A percentile compares a stretch with the other conserved stretches of the same genome.
phyloP scores from a whole-genome alignment of 2,113 vertebrate genomes.

The Corythaixoides concolor region DNA sequence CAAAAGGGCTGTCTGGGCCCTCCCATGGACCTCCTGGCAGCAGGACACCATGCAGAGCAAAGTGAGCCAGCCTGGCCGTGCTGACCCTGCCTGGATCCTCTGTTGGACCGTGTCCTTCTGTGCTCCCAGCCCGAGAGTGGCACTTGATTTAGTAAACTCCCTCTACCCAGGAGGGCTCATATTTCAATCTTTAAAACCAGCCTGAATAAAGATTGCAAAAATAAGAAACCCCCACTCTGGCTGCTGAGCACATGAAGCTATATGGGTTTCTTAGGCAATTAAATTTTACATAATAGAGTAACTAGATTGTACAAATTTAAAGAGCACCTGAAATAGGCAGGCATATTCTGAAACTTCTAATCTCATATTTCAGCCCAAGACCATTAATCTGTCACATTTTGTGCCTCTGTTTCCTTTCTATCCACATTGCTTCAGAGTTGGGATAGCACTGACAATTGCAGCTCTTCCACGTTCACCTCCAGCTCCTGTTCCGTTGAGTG shows the following conservation, averaged over 20 bases:
- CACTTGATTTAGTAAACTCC: background rate
- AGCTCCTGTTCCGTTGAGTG: no score
- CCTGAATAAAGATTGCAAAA: background rate
- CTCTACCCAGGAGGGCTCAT: background rate
- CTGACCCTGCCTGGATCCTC: background rate
- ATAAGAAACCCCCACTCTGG: background rate
- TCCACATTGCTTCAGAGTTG: background rate
- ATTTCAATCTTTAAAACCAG: background rate
- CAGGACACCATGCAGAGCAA: background rate
- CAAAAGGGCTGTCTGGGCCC: background rate
- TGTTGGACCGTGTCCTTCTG: background rate
- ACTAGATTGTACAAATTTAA: conserved; percentile 20
- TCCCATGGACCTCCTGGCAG: background rate
- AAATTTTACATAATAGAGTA: conserved; percentile 44
- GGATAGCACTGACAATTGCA: background rate
- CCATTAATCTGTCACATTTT: conserved; percentile 43
- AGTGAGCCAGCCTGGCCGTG: background rate
- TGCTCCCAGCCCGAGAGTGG: background rate
- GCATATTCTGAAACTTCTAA: conserved; percentile 32
- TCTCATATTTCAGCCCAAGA: conserved; percentile 40
- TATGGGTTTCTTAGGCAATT: conserved; percentile 53
- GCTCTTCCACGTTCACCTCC: fast-evolving
- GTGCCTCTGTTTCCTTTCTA: background rate
- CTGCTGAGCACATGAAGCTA: background rate
- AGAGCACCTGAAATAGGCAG: conserved; percentile 42